These are phyloP conservation scores for Theonella swinhoei DNA, from an alignment of 37 sponge, comb jelly and placozoan species.

Conservation along the genomic window DNA sequence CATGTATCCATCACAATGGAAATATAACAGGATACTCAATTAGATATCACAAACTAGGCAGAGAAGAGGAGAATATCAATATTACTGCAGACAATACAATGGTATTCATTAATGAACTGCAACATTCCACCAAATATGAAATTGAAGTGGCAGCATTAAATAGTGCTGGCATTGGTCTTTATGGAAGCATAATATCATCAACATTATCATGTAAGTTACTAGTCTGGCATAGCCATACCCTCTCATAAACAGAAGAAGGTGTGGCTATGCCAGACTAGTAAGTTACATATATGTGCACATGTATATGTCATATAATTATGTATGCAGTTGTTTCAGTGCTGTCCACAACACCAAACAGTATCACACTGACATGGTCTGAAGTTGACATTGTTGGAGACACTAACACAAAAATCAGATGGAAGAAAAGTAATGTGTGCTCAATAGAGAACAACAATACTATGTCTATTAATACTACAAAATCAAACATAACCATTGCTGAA, in stretches of 20 bases:
- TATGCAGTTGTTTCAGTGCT: not conserved
- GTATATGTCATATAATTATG: not conserved
- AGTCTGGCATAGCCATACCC: too few relatives aligned
- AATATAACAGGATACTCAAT: not conserved
- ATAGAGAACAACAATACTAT: too few relatives aligned
- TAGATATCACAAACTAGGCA: not conserved
- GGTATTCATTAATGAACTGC: not conserved
- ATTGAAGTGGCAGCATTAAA: constrained; percentile 38
- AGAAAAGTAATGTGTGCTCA: too few relatives aligned
- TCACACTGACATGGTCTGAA: not conserved
- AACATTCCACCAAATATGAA: constrained; percentile 1
- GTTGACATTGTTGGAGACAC: not conserved
- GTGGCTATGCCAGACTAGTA: too few relatives aligned
- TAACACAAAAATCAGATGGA: too few relatives aligned
- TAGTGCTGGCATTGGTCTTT: constrained; percentile 12
- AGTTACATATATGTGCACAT: not conserved
- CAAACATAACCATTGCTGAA: too few relatives aligned
- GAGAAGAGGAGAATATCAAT: not conserved
- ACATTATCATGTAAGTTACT: not conserved
- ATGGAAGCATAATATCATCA: not conserved
- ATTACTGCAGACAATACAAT: not conserved
- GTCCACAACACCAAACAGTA: not conserved
- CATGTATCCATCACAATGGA: not conserved
- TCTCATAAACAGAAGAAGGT: too few relatives aligned
- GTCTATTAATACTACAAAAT: too few relatives aligned